Evolutionary conservation across 2,888 invertebrate species (phyloP).

Genomic region (Spodoptera picta): DNA sequence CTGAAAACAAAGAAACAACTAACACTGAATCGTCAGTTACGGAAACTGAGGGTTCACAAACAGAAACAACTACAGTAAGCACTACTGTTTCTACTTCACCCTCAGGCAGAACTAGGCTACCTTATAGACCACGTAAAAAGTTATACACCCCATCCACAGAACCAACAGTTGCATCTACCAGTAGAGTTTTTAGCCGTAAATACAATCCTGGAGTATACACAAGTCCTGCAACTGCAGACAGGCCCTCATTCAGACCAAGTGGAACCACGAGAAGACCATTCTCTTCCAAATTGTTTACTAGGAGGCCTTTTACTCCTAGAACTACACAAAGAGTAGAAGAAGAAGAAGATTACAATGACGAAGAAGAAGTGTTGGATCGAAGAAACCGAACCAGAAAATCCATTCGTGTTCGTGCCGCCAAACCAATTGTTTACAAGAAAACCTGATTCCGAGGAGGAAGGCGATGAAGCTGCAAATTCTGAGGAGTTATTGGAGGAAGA

Average conservation of each 20-base stretch:
- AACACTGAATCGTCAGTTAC: conserved; percentile 53
- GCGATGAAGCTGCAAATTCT: conserved; percentile 55
- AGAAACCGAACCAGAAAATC: conserved; percentile 72
- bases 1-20: conserved; percentile 61
- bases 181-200: conserved; percentile 83
- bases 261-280: conserved; percentile 75
- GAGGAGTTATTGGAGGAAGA: conserved; percentile 66
- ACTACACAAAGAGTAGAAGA: conserved; percentile 78
- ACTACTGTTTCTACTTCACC: conserved; percentile 66
- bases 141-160: conserved; percentile 82
- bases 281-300: conserved; percentile 74
- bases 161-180: conserved; percentile 73
- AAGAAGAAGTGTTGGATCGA: conserved; percentile 76
- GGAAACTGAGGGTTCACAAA: conserved; percentile 49
- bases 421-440: conserved; percentile 81
- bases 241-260: conserved; percentile 69
- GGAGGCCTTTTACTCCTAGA: conserved; percentile 79
- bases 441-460: conserved; percentile 68
- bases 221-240: conserved; percentile 79
- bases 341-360: conserved; percentile 79
- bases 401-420: conserved; percentile 81
- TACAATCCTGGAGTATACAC: conserved; percentile 84
- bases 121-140: conserved; percentile 80
- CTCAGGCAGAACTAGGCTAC: conserved; percentile 72
- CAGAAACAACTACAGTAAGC: conserved; percentile 73